Percentiles rank a stretch among this genome's conserved stretches.
phyloP scores from a whole-genome alignment of 23 tunicate species.

The Trididemnum miniatum region DNA sequence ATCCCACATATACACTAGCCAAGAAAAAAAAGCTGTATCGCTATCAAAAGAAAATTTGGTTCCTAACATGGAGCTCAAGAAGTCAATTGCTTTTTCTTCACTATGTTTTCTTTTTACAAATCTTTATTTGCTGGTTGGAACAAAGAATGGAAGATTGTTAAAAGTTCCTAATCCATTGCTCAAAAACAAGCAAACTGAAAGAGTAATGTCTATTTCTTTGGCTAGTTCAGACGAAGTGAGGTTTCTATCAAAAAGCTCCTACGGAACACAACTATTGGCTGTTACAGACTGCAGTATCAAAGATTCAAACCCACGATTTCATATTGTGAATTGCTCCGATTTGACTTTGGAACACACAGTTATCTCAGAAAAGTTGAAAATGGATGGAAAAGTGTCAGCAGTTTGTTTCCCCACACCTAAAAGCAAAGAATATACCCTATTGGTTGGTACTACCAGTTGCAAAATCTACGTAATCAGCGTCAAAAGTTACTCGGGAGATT shows the following conservation, averaged over 20 bases:
- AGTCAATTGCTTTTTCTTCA: not conserved
- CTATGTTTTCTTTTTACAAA: not conserved
- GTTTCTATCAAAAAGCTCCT: not conserved
- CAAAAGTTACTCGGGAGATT: not conserved
- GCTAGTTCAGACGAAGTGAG: not conserved
- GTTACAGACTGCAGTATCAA: not conserved
- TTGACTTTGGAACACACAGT: not conserved
- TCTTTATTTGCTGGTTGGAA: not conserved
- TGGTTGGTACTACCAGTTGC: constrained; percentile 24
- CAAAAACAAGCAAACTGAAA: not conserved
- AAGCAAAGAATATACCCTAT: not conserved
- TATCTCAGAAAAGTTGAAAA: not conserved
- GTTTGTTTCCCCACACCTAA: not conserved
- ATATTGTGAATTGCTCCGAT: not conserved
- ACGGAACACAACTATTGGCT: constrained; percentile 6
- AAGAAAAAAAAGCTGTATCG: not conserved
- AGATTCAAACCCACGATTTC: not conserved
- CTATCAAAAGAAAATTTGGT: not conserved
- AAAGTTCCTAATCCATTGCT: constrained; percentile 12
- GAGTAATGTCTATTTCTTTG: not conserved
- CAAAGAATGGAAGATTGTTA: not conserved
- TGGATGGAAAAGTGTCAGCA: not conserved
- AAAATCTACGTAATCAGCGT: not conserved
- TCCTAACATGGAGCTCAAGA: not conserved
- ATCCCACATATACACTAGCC: not conserved